A percentile compares a stretch with the other conserved stretches of the same genome.
These are phyloP conservation scores for Zosterops lateralis DNA, from an alignment of 2,113 vertebrate species.

Conservation along the genomic window DNA sequence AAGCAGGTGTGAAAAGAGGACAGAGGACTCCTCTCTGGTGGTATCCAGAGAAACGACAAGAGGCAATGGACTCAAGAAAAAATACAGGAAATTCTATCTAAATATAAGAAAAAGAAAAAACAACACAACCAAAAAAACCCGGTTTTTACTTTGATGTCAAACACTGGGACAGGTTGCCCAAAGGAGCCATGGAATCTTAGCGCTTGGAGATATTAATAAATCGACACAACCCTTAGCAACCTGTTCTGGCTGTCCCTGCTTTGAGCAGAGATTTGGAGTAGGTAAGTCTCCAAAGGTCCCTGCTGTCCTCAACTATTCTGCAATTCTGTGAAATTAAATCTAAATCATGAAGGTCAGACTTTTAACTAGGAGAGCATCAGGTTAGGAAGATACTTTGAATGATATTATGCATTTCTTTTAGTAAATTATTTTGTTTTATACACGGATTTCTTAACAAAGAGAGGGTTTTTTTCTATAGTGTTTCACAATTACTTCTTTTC, in stretches of 20 bases:
- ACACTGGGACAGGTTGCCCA: not conserved
- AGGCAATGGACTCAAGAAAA: not conserved
- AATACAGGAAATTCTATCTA: not conserved
- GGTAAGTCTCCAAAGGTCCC: not conserved
- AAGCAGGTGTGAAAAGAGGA: not conserved
- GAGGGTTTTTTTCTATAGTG: accelerated
- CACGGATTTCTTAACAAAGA: not conserved
- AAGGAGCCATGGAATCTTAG: not conserved
- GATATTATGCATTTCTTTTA: not conserved
- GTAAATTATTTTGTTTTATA: not conserved
- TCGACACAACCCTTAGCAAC: not conserved
- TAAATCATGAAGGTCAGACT: not conserved
- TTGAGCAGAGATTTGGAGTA: not conserved
- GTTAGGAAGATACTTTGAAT: not conserved
- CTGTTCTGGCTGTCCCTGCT: not conserved
- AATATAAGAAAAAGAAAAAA: not conserved
- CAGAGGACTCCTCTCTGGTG: not conserved
- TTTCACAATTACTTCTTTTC: not conserved
- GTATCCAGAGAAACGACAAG: not conserved
- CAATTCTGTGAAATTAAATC: not conserved
- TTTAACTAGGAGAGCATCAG: not conserved
- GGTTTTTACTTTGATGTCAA: not conserved
- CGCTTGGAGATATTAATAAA: not conserved
- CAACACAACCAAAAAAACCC: not conserved
- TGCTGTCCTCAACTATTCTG: not conserved